A percentile compares a stretch with the other conserved stretches of the same genome.
Conservation (phyloP, 2,113 vertebrate species). For the Colossoma macropomum region DNA sequence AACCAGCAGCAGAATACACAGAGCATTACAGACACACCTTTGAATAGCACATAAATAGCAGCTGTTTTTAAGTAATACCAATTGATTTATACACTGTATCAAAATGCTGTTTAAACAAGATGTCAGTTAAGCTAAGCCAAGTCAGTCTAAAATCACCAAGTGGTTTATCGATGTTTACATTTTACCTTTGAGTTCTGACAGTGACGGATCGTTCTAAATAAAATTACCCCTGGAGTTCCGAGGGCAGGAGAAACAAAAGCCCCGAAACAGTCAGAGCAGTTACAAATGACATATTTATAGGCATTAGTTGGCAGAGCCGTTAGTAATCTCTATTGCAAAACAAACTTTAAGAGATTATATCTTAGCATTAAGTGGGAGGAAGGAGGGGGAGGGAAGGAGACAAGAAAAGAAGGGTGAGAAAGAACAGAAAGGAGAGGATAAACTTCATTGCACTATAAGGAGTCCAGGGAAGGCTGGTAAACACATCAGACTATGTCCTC, state of each 20-base stretch:
- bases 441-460: conserved; percentile 12
- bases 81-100: conserved; percentile 1
- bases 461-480: conserved; percentile 37
- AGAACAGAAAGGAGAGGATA: conserved; percentile 35
- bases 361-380: conserved; percentile 48
- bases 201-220: conserved; percentile 39
- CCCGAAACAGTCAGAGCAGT: neutral
- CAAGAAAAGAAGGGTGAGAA: conserved; percentile 22
- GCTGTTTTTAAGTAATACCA: conserved; percentile 8
- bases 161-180: conserved; percentile 17
- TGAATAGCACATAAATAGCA: neutral
- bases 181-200: conserved; percentile 24
- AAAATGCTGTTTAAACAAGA: conserved; percentile 14
- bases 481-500: neutral
- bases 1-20: neutral
- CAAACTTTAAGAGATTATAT: conserved; percentile 55
- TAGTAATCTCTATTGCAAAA: conserved; percentile 47
- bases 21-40: neutral
- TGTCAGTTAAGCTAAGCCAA: conserved; percentile 21
- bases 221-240: neutral
- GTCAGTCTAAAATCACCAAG: neutral
- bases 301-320: conserved; percentile 44
- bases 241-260: neutral
- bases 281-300: conserved; percentile 26
- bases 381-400: conserved; percentile 28